Evolutionary conservation across 2,888 invertebrate genomes (phyloP).

Genomic region (Gymnocheta viridis): DNA sequence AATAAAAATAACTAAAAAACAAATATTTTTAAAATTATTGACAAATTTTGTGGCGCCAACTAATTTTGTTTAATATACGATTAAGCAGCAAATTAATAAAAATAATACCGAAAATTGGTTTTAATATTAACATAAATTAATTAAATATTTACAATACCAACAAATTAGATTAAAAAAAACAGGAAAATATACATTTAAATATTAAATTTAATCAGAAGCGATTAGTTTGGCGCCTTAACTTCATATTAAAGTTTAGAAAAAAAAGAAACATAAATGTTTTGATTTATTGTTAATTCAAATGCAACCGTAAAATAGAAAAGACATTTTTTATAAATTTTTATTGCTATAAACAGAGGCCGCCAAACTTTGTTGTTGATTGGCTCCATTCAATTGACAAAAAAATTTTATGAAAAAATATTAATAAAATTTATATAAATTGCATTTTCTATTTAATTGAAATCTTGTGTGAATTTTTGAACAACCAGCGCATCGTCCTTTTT

Average conservation of each 20-base stretch:
- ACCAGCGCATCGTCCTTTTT: too few species aligned
- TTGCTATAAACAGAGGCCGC: too few species aligned
- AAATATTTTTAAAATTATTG: constrained; percentile 27
- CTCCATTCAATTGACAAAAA: too few species aligned
- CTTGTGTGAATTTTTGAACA: too few species aligned
- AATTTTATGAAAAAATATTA: too few species aligned
- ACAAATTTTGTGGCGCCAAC: constrained; percentile 56
- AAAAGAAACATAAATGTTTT: background rate
- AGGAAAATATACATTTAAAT: background rate
- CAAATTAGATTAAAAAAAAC: background rate
- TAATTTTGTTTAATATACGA: constrained; percentile 6
- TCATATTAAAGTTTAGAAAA: background rate
- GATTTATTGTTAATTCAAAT: background rate
- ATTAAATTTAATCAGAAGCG: background rate
- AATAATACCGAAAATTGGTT: background rate
- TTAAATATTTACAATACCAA: background rate
- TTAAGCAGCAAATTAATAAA: background rate
- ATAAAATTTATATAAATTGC: too few species aligned
- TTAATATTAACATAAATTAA: background rate
- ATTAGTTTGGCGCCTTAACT: constrained; percentile 15
- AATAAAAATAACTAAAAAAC: background rate
- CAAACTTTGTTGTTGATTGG: too few species aligned
- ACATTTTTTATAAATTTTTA: background rate
- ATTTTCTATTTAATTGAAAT: too few species aligned
- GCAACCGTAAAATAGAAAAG: background rate